Conservation (phyloP, 2,888 invertebrate genomes). For the Spilarctia lutea region DNA sequence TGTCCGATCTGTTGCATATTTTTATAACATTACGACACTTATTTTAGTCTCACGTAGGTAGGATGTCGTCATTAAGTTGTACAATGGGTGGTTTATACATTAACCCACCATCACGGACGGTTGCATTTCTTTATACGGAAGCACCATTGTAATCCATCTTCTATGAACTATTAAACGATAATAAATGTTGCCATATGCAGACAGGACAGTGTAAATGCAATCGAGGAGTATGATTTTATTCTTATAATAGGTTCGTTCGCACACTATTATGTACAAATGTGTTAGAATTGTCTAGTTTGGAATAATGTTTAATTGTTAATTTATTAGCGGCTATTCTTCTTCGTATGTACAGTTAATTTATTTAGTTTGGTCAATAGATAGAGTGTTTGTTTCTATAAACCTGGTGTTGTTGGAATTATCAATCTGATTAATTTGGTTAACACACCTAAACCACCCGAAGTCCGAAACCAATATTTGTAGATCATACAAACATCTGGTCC, state of each 20-base stretch:
- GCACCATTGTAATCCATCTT: slow-evolving; percentile 23
- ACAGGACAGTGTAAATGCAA: slow-evolving; percentile 1
- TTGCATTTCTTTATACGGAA: slow-evolving; percentile 29
- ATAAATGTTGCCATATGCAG: not conserved
- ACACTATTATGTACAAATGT: slow-evolving; percentile 1
- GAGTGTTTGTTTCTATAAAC: no score
- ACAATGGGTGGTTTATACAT: slow-evolving; percentile 42
- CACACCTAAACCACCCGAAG: no score
- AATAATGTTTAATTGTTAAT: not conserved
- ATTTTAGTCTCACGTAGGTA: slow-evolving; percentile 6
- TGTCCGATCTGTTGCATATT: not conserved
- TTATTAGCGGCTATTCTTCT: not conserved
- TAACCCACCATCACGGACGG: slow-evolving; percentile 23
- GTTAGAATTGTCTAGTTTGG: not conserved
- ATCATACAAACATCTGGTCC: no score
- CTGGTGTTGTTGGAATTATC: no score
- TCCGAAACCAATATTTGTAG: no score
- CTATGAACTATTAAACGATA: slow-evolving; percentile 27
- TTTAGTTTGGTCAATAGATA: not conserved
- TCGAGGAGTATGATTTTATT: not conserved
- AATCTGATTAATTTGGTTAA: no score
- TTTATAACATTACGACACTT: not conserved
- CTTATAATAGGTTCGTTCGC: slow-evolving; percentile 5
- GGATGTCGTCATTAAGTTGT: slow-evolving; percentile 20
- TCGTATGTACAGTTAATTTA: not conserved